These are phyloP conservation scores for Peromyscus attwateri DNA, from an alignment of 2,797 vertebrate species.

Conservation along the genomic window DNA sequence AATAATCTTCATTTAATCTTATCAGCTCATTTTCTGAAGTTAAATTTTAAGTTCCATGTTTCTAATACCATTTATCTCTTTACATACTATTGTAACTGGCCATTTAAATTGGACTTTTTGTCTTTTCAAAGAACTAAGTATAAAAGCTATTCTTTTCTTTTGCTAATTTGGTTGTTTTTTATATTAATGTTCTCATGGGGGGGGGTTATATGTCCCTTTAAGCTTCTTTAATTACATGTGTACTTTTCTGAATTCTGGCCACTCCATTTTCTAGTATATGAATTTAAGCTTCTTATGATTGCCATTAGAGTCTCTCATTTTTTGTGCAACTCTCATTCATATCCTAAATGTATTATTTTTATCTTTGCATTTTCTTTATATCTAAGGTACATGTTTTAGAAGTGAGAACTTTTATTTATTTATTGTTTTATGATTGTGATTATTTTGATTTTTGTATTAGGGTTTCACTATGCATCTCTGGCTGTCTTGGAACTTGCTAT, in stretches of 20 bases:
- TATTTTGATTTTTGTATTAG: background rate
- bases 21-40: background rate
- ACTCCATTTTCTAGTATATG: background rate
- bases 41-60: background rate
- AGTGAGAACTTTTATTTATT: background rate
- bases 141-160: background rate
- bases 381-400: background rate
- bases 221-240: background rate
- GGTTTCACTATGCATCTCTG: background rate
- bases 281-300: background rate
- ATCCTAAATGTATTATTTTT: conserved; percentile 9
- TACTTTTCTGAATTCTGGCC: background rate
- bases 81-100: background rate
- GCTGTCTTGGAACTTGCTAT: background rate
- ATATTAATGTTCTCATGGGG: background rate
- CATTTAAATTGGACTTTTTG: background rate
- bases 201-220: background rate
- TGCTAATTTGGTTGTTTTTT: background rate
- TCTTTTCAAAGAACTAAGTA: background rate
- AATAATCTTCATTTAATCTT: background rate
- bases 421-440: background rate
- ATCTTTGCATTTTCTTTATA: background rate
- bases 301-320: background rate
- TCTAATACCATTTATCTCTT: background rate
- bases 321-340: background rate